Conservation (phyloP, 2,797 vertebrate species). For the Onychomys arenicola region DNA sequence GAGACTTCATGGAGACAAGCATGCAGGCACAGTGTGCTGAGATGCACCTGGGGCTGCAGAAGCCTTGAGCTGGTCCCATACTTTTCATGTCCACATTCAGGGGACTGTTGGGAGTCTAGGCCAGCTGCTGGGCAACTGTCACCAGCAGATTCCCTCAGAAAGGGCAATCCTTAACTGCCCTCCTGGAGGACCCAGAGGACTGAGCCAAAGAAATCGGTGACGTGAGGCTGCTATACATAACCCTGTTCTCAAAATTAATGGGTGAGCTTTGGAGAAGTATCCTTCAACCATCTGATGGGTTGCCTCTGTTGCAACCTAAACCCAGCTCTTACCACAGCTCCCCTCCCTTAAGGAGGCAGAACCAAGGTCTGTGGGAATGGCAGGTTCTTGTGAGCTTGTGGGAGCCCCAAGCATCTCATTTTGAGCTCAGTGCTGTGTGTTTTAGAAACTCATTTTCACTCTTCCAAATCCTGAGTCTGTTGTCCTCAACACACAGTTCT, state of each 20-base stretch:
- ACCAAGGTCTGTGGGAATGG: not conserved
- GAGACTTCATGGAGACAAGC: not conserved
- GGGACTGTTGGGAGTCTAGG: not conserved
- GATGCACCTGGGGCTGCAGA: not conserved
- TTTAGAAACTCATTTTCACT: not conserved
- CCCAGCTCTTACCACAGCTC: accelerated
- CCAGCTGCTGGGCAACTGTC: not conserved
- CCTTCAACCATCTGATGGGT: not conserved
- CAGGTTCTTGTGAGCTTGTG: not conserved
- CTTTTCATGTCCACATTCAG: not conserved
- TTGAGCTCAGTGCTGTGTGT: accelerated
- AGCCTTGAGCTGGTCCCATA: not conserved
- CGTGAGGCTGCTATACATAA: not conserved
- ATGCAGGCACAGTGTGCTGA: not conserved
- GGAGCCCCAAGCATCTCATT: accelerated
- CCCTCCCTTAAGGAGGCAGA: not conserved
- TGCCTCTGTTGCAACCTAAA: not conserved
- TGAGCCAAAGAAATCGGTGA: not conserved
- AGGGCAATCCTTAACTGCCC: not conserved
- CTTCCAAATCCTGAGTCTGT: not conserved
- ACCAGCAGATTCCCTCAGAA: accelerated
- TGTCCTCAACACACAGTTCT: accelerated
- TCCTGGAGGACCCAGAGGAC: not conserved
- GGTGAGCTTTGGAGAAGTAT: not conserved
- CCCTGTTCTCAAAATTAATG: not conserved